Evolutionary conservation across 92 coral and sea anemone species (phyloP), one percentile per base, ranked within the genome.

Genomic region (Isaurus tuberculatus): DNA sequence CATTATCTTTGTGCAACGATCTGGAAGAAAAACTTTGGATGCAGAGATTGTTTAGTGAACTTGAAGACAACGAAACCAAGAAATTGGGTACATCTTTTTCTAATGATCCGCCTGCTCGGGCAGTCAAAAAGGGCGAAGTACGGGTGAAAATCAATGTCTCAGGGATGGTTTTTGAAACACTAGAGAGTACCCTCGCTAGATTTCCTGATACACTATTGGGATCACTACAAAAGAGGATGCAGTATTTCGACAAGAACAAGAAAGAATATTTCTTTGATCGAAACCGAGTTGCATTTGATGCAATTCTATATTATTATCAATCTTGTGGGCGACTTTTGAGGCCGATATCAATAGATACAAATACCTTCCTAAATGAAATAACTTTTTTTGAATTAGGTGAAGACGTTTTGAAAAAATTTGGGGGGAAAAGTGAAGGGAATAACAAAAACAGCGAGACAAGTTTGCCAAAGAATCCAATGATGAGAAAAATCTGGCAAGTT

Each of bases 131-230:
- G 73, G 88, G 93, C 44, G 93, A 89, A 86, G 85, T 88, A 9
- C 75, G 97, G 8, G 90, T 95, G 33, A 87, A 80, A 75, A 94
- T 97, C 31, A 97, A 97, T 74, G 93, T 97, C 15, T 87, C 98
- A 44, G 99, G 99, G 68, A 92, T 95, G 94, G 79, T 89, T n/a
- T 97, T 79, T 68, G 99, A 94, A 79, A 97, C 99, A 63, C 89
- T 94, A 2, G 99, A 97, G 79, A 88, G 95, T 34, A 97, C 99
- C 19, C 85, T 97, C 37, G 90, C 90, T 40, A 90, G 93, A 53
- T 97, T 86, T 83, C 99, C 99, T 0, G 72, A 94, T 43, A 91
- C 98, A 17, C 88, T 97, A 13, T 85, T 97, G 31, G 99, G 99
- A 68, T 88, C 94, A 20, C 85, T 94, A 1, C 91, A 85, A n/a